These are phyloP conservation scores for Lutraria lutraria DNA, from an alignment of 2,888 invertebrate species.

Conservation along the genomic window DNA sequence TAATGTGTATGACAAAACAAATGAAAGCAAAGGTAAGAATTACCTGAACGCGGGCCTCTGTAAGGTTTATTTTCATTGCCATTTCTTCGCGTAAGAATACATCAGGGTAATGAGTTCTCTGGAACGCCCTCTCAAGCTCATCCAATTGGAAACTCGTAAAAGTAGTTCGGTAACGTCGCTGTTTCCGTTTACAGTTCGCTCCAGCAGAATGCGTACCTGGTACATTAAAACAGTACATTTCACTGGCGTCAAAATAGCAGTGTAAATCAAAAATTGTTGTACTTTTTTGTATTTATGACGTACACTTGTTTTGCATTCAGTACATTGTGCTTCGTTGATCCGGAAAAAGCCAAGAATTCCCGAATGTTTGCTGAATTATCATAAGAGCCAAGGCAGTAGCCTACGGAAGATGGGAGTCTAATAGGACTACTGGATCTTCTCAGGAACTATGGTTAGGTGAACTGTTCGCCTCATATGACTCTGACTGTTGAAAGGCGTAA, in stretches of 20 bases:
- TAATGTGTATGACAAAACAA: no score
- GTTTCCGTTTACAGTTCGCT: constrained; percentile 77
- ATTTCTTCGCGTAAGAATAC: constrained; percentile 84
- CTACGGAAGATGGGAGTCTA: no score
- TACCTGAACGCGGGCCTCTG: constrained; percentile 83
- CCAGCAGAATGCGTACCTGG: background rate
- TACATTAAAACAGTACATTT: background rate
- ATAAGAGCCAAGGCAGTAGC: no score
- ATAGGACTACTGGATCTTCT: no score
- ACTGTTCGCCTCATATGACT: no score
- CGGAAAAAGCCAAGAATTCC: no score
- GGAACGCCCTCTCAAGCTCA: constrained; percentile 85
- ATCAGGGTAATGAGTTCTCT: constrained; percentile 86
- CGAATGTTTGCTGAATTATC: no score
- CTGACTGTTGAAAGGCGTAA: no score
- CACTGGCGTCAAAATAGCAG: background rate
- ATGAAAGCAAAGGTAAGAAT: background rate
- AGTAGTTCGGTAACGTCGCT: constrained; percentile 85
- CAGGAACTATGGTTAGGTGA: no score
- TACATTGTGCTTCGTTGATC: no score
- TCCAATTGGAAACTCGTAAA: constrained; percentile 85
- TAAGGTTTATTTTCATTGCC: constrained; percentile 81
- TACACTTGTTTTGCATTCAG: no score
- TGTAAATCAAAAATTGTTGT: background rate
- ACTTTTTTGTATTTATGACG: no score